A percentile compares a stretch with the other conserved stretches of the same genome.
These are phyloP conservation scores for Hydractinia symbiolongicarpus DNA, from an alignment of 30 jellyfish, hydroid and myxozoan species.

Conservation along the genomic window DNA sequence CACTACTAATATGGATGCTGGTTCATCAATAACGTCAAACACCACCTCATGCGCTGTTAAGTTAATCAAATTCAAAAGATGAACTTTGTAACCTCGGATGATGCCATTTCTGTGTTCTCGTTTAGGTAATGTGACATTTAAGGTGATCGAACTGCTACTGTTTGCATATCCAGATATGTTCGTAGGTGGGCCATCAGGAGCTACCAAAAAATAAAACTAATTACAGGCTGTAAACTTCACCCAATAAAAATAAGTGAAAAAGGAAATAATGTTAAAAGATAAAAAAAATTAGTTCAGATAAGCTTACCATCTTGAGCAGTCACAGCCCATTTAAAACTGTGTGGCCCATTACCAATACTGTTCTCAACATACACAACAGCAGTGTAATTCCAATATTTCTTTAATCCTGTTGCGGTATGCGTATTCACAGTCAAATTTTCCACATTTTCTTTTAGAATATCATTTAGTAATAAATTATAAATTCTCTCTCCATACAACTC, in stretches of 20 bases:
- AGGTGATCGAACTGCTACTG: not conserved
- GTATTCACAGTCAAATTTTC: not conserved
- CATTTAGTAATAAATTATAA: not conserved
- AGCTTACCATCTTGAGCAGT: constrained; percentile 16
- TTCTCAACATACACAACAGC: not conserved
- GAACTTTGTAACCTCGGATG: not conserved
- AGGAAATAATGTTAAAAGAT: not conserved
- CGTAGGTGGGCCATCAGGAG: constrained; percentile 14
- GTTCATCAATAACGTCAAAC: not conserved
- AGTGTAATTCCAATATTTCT: constrained; percentile 3
- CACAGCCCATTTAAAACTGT: not conserved
- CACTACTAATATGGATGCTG: not conserved
- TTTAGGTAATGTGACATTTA: not conserved
- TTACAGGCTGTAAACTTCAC: not conserved
- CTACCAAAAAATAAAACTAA: not conserved
- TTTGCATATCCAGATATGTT: not conserved
- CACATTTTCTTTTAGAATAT: too few relatives aligned
- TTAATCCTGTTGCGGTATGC: not conserved
- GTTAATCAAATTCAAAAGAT: not conserved
- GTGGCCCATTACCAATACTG: not conserved
- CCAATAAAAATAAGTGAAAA: not conserved
- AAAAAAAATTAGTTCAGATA: not conserved
- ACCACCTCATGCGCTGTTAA: not conserved
- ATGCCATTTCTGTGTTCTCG: not conserved
- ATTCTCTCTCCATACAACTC: not conserved